Percentiles rank a stretch among this genome's conserved stretches.
phyloP scores from a whole-genome alignment of 2,113 vertebrate genomes.

The Microtus oregoni region DNA sequence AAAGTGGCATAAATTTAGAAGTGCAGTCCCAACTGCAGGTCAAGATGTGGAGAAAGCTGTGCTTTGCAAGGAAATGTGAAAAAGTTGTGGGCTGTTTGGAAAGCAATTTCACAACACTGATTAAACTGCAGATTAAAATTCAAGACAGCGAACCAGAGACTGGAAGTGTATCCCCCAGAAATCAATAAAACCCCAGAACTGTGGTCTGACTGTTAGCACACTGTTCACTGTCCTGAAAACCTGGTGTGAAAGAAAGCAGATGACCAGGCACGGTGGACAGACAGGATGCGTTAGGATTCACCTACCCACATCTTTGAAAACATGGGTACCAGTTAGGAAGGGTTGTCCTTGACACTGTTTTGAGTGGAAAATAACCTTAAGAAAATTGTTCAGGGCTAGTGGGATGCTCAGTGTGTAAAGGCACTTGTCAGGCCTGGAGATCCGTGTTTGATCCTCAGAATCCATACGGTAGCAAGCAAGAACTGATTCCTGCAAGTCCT shows the following conservation, averaged over 20 bases:
- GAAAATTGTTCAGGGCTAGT: not conserved
- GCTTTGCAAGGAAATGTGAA: conserved; percentile 31
- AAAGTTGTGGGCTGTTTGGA: conserved; percentile 35
- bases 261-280: not conserved
- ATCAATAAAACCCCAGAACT: conserved; percentile 56
- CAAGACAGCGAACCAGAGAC: conserved; percentile 29
- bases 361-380: conserved; percentile 6
- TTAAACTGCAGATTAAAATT: conserved; percentile 74
- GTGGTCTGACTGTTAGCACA: not conserved
- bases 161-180: conserved; percentile 48
- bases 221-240: conserved; percentile 15
- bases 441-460: no score
- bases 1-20: conserved; percentile 49
- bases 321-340: not conserved
- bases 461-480: not conserved
- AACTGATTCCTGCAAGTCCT: no score
- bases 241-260: not conserved
- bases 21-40: not conserved
- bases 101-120: conserved; percentile 56
- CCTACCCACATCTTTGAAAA: not conserved
- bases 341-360: not conserved
- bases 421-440: not conserved
- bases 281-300: not conserved
- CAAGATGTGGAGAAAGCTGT: conserved; percentile 38
- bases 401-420: not conserved